phyloP scores from a whole-genome alignment of 2,797 vertebrate genomes.

The Lagorchestes hirsutus region DNA sequence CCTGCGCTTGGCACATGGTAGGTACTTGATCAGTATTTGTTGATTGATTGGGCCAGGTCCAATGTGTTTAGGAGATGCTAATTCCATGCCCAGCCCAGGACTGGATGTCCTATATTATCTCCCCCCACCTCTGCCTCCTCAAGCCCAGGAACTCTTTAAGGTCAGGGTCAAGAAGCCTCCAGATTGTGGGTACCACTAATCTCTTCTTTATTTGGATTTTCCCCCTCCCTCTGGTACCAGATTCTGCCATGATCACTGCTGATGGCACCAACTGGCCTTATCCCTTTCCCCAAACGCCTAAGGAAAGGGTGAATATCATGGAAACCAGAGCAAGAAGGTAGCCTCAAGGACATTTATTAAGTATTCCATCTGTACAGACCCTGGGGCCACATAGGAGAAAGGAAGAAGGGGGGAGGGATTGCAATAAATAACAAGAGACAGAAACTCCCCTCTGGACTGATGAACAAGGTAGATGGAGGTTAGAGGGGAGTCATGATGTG shows the following conservation, averaged over 20 bases:
- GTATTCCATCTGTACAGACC: conserved; percentile 53
- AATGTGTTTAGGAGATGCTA: background rate
- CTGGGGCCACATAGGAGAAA: conserved; percentile 44
- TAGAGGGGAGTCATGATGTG: conserved; percentile 58
- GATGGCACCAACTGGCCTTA: background rate
- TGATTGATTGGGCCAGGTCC: background rate
- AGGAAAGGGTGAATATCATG: background rate
- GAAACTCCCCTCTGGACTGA: conserved; percentile 73
- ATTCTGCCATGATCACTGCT: background rate
- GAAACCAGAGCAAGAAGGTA: conserved; percentile 1
- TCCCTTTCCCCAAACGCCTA: background rate
- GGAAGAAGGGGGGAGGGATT: conserved; percentile 51
- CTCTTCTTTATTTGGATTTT: background rate
- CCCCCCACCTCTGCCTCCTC: background rate
- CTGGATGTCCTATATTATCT: background rate
- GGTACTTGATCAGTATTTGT: background rate
- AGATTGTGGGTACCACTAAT: background rate
- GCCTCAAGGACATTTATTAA: conserved; percentile 73
- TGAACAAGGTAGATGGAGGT: conserved; percentile 71
- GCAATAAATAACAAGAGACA: conserved; percentile 80
- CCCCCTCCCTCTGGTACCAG: background rate
- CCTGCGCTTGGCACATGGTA: no score
- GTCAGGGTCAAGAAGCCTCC: background rate
- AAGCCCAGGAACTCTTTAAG: background rate
- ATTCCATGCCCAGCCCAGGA: background rate